These are phyloP conservation scores for Chrysolina haemoptera DNA, from an alignment of 2,888 invertebrate genomes.

Conservation along the genomic window DNA sequence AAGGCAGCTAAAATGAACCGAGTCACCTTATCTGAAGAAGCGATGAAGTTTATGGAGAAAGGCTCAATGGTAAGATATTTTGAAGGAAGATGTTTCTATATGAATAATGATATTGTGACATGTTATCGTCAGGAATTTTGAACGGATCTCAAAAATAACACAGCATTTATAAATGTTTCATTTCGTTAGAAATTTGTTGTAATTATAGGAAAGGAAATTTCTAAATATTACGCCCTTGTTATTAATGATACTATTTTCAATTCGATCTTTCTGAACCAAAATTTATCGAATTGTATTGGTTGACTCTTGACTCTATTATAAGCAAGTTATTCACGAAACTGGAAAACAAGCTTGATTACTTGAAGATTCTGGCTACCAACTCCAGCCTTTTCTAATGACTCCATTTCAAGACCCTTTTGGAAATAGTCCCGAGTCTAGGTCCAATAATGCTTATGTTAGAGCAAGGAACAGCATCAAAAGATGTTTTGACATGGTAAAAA, in stretches of 20 bases:
- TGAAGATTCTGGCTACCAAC: slow-evolving; percentile 4
- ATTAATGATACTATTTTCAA: no score
- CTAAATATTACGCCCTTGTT: no score
- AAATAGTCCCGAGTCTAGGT: neutral
- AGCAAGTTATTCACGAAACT: neutral
- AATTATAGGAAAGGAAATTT: no score
- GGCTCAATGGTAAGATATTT: slow-evolving; percentile 26
- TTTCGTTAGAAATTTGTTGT: no score
- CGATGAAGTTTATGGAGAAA: slow-evolving; percentile 69
- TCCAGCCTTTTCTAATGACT: slow-evolving; percentile 4
- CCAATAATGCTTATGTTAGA: neutral
- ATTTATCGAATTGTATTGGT: no score
- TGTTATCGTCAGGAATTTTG: no score
- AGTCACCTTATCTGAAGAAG: slow-evolving; percentile 68
- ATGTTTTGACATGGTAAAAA: neutral
- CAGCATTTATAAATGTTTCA: no score
- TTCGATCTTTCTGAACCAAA: no score
- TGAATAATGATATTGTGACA: no score
- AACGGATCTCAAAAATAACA: no score
- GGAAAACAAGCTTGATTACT: neutral
- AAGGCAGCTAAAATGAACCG: slow-evolving; percentile 74
- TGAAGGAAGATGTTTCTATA: no score
- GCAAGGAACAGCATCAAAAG: neutral
- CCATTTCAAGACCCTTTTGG: neutral
- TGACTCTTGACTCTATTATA: no score